Evolutionary conservation across 2,113 vertebrate species (phyloP).

Genomic region (Sula dactylatra): DNA sequence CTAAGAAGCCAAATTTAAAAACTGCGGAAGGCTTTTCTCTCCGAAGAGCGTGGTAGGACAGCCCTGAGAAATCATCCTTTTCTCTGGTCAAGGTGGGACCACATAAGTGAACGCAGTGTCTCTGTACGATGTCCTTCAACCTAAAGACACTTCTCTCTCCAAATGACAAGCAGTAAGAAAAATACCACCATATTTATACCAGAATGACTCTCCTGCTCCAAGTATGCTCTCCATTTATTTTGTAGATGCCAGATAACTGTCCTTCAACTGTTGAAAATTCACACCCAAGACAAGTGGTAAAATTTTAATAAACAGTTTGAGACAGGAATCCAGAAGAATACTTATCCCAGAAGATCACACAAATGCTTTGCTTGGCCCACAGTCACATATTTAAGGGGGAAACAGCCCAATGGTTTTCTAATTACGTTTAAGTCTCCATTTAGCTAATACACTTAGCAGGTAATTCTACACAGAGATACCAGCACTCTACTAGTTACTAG

Average conservation of each 20-base stretch:
- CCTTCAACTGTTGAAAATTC: constrained; percentile 33
- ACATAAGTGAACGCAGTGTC: neutral
- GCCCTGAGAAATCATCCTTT: neutral
- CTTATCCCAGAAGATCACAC: neutral
- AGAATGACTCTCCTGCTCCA: neutral
- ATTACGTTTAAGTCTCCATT: neutral
- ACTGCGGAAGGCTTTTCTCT: neutral
- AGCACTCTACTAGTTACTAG: neutral
- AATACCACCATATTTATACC: neutral
- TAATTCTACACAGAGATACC: neutral
- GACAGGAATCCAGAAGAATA: neutral
- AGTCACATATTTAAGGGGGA: neutral
- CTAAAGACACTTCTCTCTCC: neutral
- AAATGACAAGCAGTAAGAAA: neutral
- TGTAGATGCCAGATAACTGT: constrained; percentile 19
- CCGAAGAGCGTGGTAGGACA: neutral
- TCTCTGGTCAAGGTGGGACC: neutral
- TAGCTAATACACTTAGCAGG: neutral
- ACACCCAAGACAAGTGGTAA: constrained; percentile 34
- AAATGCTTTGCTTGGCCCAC: neutral
- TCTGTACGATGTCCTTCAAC: neutral
- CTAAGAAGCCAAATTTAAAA: neutral
- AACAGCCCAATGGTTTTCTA: neutral
- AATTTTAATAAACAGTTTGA: neutral
- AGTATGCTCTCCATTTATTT: neutral